Percentiles rank a stretch among this genome's conserved stretches.
Evolutionary conservation across 2,888 invertebrate species (phyloP).

Genomic region (Mythimna impura): DNA sequence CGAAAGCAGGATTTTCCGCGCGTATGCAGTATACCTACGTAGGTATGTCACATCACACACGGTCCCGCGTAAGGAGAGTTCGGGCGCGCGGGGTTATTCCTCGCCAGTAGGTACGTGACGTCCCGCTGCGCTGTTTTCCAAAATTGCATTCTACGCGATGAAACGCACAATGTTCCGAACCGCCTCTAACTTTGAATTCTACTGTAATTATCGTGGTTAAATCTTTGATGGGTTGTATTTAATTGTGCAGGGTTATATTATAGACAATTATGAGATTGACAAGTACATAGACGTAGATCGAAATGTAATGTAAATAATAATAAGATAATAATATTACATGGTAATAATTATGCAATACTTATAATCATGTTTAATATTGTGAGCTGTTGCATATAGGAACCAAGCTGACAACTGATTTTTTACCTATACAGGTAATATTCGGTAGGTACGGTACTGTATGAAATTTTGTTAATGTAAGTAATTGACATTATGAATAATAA

Average conservation of each 20-base stretch:
- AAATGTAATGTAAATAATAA: conserved; percentile 16
- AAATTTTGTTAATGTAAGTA: background rate
- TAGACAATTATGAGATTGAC: conserved; percentile 21
- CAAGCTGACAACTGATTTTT: background rate
- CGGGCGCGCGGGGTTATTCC: too few species aligned
- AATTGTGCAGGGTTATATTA: conserved; percentile 47
- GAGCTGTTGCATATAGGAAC: conserved; percentile 2
- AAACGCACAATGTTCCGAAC: too few species aligned
- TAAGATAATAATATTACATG: background rate
- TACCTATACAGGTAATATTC: background rate
- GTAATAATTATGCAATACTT: background rate
- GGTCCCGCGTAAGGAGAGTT: too few species aligned
- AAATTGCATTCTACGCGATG: too few species aligned
- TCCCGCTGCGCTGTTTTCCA: too few species aligned
- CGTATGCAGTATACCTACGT: too few species aligned
- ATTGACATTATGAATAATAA: background rate
- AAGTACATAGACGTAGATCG: conserved; percentile 18
- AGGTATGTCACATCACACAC: too few species aligned
- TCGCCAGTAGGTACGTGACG: too few species aligned
- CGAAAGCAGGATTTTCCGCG: too few species aligned
- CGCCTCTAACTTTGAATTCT: background rate
- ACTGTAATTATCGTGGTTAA: background rate
- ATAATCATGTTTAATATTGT: conserved; percentile 3
- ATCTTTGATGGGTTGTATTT: conserved; percentile 29
- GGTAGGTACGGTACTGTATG: background rate